Evolutionary conservation across 2,888 invertebrate genomes (phyloP).

Genomic region (Drosophila falleni): DNA sequence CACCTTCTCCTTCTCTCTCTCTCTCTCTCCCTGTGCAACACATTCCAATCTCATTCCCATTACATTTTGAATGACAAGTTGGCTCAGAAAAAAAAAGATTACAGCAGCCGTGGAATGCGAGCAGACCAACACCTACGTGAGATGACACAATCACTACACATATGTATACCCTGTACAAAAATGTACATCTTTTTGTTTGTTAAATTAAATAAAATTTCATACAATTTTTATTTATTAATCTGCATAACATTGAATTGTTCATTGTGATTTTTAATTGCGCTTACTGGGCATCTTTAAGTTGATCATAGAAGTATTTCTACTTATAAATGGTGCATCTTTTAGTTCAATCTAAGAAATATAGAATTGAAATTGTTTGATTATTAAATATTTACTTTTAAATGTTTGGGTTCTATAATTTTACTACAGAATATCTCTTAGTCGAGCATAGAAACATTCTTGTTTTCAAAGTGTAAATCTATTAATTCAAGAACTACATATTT

Average conservation of each 20-base stretch:
- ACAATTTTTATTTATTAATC: neutral
- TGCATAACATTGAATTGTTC: neutral
- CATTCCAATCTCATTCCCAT: slow-evolving; percentile 6
- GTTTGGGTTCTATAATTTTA: neutral
- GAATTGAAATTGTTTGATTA: neutral
- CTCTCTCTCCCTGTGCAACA: neutral
- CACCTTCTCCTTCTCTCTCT: neutral
- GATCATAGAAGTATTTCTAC: no score
- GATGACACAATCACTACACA: slow-evolving; percentile 17
- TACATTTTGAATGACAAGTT: slow-evolving; percentile 8
- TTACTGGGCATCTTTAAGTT: no score
- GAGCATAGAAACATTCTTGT: no score
- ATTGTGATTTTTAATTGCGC: neutral
- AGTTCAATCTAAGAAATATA: neutral
- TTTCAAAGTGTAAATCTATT: no score
- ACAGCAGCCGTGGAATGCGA: slow-evolving; percentile 22
- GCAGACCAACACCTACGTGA: slow-evolving; percentile 45
- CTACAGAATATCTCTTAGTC: no score
- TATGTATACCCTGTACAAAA: slow-evolving; percentile 24
- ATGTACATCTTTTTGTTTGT: neutral
- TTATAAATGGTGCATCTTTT: neutral
- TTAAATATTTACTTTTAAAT: no score
- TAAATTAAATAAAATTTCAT: neutral
- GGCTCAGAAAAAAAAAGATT: slow-evolving; percentile 6
- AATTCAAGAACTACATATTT: no score